These are phyloP conservation scores for Synergus umbraculus DNA, from an alignment of 2,888 invertebrate genomes.

Conservation along the genomic window DNA sequence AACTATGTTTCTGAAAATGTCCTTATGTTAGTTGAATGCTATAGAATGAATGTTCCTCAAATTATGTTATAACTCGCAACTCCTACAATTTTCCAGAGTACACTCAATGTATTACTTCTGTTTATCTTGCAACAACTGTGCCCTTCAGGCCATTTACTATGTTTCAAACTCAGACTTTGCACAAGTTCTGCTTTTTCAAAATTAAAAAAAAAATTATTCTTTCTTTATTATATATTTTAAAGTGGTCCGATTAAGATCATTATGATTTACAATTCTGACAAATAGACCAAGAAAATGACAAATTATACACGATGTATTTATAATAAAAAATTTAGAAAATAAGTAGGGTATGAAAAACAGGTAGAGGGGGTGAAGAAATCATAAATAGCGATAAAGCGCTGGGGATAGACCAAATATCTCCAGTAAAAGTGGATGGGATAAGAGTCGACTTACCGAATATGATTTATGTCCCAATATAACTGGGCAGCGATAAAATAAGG, in stretches of 20 bases:
- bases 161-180: not conserved
- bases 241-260: not conserved
- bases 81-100: constrained; percentile 40
- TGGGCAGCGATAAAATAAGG: constrained; percentile 69
- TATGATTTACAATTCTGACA: not conserved
- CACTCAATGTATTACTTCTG: constrained; percentile 41
- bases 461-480: constrained; percentile 72
- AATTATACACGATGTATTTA: not conserved
- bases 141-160: constrained; percentile 13
- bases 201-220: not conserved
- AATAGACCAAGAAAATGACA: not conserved
- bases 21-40: not conserved
- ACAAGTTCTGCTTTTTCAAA: not conserved
- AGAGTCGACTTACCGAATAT: constrained; percentile 69
- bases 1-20: not conserved
- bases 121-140: constrained; percentile 21
- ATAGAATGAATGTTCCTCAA: not conserved
- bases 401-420: constrained; percentile 53
- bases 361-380: constrained; percentile 36
- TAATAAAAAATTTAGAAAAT: not conserved
- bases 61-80: constrained; percentile 28
- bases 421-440: constrained; percentile 57
- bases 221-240: not conserved
- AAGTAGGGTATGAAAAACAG: not conserved
- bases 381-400: constrained; percentile 61